Conservation (phyloP, 1,140 invertebrate genomes). For the Drosophila willistoni region DNA sequence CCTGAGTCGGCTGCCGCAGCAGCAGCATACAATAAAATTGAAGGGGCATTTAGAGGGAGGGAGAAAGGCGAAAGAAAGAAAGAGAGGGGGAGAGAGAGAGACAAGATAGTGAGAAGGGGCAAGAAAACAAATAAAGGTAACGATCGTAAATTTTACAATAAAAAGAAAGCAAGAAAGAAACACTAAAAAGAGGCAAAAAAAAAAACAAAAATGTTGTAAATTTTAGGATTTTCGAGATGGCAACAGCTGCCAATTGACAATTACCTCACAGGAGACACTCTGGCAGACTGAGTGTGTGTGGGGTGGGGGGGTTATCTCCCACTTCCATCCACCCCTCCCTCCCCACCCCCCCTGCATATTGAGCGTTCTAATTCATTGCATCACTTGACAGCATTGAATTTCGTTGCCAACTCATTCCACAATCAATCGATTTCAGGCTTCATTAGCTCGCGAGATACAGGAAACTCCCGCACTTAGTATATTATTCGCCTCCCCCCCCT, state of each 20-base stretch:
- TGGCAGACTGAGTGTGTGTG: too few relatives aligned
- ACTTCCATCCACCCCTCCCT: background rate
- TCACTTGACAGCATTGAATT: conserved; percentile 34
- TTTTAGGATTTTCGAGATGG: conserved; percentile 70
- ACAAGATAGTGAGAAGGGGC: background rate
- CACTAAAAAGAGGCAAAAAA: conserved; percentile 36
- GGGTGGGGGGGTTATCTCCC: background rate
- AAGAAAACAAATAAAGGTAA: conserved; percentile 53
- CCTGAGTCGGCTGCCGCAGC: conserved; percentile 18
- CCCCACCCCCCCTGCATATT: background rate
- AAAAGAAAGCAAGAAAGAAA: conserved; percentile 11
- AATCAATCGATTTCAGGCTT: conserved; percentile 81
- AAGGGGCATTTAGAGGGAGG: background rate
- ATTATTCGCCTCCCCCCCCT: conserved; percentile 22
- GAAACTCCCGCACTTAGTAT: conserved; percentile 63
- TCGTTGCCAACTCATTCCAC: conserved; percentile 28
- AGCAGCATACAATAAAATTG: conserved; percentile 55
- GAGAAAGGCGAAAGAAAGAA: too few relatives aligned
- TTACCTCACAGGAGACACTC: background rate
- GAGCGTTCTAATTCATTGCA: conserved; percentile 48
- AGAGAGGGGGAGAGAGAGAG: background rate
- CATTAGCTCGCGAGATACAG: conserved; percentile 64
- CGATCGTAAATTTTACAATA: conserved; percentile 71
- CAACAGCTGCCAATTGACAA: conserved; percentile 61
- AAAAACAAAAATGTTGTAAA: conserved; percentile 51